Evolutionary conservation across 2,113 vertebrate species (phyloP).

Genomic region (Reinhardtius hippoglossoides): DNA sequence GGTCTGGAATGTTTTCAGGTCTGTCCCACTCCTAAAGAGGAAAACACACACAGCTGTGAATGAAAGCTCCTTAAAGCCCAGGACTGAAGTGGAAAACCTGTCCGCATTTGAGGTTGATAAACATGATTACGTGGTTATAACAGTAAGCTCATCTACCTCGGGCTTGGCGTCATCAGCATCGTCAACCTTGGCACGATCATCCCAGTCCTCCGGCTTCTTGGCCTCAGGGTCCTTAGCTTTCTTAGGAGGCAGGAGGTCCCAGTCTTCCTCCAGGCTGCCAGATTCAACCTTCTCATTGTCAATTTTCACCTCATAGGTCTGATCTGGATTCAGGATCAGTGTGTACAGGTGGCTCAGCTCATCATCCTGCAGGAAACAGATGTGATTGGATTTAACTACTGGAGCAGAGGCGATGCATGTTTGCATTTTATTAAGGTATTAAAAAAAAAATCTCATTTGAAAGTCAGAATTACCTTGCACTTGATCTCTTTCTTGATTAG

Average conservation of each 20-base stretch:
- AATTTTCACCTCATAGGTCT: constrained; percentile 87
- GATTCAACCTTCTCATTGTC: constrained; percentile 85
- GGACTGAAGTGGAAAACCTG: no score
- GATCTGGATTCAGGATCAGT: constrained; percentile 86
- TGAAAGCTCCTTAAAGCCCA: background rate
- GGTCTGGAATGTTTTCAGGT: constrained; percentile 85
- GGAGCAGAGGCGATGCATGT: background rate
- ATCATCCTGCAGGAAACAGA: constrained; percentile 79
- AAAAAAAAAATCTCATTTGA: background rate
- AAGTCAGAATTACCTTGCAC: constrained; percentile 84
- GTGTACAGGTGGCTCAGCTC: constrained; percentile 88
- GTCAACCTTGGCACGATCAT: constrained; percentile 80
- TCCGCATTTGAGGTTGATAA: background rate
- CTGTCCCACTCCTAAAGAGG: constrained; percentile 87
- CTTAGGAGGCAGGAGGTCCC: constrained; percentile 85
- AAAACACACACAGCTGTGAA: background rate
- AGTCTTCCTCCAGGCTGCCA: constrained; percentile 86
- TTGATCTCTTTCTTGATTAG: constrained; percentile 89
- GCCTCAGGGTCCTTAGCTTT: constrained; percentile 83
- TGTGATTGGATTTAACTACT: background rate
- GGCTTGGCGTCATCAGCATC: constrained; percentile 78
- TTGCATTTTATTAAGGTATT: background rate
- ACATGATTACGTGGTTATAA: background rate
- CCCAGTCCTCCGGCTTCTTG: constrained; percentile 82
- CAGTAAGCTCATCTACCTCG: constrained; percentile 73